Base-by-base conservation (phyloP, 2,113 vertebrate species). In the Bolborhynchus lineola region DNA sequence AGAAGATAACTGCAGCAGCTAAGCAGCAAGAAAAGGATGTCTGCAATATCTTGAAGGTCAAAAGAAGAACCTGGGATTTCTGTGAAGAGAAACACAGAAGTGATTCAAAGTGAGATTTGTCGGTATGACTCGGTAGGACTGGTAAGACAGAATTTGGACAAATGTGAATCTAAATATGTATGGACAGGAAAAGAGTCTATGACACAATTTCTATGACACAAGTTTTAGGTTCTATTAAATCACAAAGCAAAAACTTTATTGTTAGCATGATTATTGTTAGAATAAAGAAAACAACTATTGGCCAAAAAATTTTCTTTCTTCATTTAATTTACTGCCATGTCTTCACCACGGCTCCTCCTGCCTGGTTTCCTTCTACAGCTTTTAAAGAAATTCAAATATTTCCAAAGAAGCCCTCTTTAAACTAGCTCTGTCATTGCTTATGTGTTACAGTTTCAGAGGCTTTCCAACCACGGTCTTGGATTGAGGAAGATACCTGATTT, bases 91-190 rank as follows among this genome's bases (percentile, higher is more conserved):
- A 86, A 72, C 13, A 59, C 26, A 44, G 12, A 57, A 42, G 3
- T 37, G 10, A 67, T 63, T 71, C 59, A 37, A 89, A 74, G 6
- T 9, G 18, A 79, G 7, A 63, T 63, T 53, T 78, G 25, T 81
- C 64, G 67, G 17, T 7, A 44, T 0, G 0, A 59, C 8, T 13
- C 64, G 67, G 17, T 7, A 44, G 0, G 0, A 59, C 8, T 13
- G 3, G 4, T 67, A 67, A 90, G 64, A 70, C 83, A 75, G 33
- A 67, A 31, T 41, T 82, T 68, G 28, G n/a, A 75, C 24, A 93
- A 79, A 75, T 53, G 14, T 3, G 19, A 44, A 52, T 53, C 9
- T 3, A 15, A 44, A 57, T 25, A 6, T 39, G 13, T 42, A 31
- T 16, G 11, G 64, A 52, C 41, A 87, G n/a, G 12, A 87, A 75